Evolutionary conservation across 2,797 vertebrate genomes (phyloP).

Genomic region (Micropoecilia bifurca): DNA sequence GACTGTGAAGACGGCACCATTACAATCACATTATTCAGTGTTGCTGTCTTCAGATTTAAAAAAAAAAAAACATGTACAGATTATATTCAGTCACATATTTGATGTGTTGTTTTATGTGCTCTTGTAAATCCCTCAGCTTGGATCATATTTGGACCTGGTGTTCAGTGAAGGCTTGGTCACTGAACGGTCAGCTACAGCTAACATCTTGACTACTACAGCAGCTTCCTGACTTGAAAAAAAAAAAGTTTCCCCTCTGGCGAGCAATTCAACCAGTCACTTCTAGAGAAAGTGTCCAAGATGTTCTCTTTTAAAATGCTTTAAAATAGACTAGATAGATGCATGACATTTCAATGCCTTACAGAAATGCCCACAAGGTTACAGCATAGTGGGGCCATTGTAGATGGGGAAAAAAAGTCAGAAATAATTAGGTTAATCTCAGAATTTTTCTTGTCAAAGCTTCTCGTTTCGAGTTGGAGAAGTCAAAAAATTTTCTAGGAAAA

Average conservation of each 20-base stretch:
- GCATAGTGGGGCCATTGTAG: too few relatives aligned
- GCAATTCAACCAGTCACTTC: slow-evolving; percentile 6
- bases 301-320: neutral
- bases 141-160: slow-evolving; percentile 39
- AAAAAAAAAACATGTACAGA: slow-evolving; percentile 69
- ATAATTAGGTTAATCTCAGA: too few relatives aligned
- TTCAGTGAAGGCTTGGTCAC: slow-evolving; percentile 53
- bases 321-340: neutral
- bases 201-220: slow-evolving; percentile 76
- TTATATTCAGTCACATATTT: slow-evolving; percentile 74
- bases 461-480: too few relatives aligned
- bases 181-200: slow-evolving; percentile 47
- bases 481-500: too few relatives aligned
- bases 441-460: too few relatives aligned
- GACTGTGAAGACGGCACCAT: slow-evolving; percentile 65
- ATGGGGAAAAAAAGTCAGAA: too few relatives aligned
- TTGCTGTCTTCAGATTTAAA: slow-evolving; percentile 60
- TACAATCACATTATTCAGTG: slow-evolving; percentile 70
- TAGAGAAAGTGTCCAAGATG: neutral
- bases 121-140: slow-evolving; percentile 50
- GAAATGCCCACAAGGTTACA: neutral
- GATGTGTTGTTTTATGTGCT: slow-evolving; percentile 42
- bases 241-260: slow-evolving; percentile 8
- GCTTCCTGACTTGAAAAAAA: slow-evolving; percentile 64
- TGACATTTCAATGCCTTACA: neutral